Percentiles rank a stretch among this genome's conserved stretches.
Conservation (phyloP, 2,113 vertebrate genomes). For the Chloropsis hardwickii region DNA sequence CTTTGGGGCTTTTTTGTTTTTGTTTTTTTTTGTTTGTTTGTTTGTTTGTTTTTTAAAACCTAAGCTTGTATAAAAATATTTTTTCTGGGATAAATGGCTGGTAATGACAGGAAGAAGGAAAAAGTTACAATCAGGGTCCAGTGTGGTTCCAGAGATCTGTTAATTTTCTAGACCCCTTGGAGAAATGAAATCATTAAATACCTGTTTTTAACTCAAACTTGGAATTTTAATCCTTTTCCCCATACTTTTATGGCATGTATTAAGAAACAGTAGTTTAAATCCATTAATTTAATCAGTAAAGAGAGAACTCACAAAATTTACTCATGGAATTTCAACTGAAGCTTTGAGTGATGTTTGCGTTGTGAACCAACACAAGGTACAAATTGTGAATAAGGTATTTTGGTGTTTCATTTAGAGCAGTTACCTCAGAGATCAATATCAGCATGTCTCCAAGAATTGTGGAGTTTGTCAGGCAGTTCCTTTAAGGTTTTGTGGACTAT, state of each 20-base stretch:
- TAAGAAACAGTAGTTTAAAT: background rate
- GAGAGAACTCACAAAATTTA: background rate
- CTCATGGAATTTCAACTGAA: too few relatives aligned
- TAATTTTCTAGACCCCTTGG: background rate
- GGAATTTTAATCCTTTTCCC: background rate
- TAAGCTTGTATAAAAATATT: background rate
- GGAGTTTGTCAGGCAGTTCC: background rate
- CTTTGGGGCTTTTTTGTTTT: background rate
- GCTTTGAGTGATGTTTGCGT: background rate
- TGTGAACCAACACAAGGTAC: background rate
- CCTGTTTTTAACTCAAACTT: background rate
- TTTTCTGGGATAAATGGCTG: background rate
- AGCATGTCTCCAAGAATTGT: accelerated
- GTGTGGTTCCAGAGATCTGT: background rate
- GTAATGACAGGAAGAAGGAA: background rate
- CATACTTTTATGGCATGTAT: background rate
- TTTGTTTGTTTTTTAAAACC: background rate
- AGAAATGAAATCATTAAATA: background rate
- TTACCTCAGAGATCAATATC: background rate
- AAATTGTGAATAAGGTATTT: background rate
- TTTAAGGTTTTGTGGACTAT: background rate
- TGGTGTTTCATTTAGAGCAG: background rate
- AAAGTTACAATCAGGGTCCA: background rate
- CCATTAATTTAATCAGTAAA: background rate
- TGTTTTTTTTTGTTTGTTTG: background rate